These are phyloP conservation scores for Lasioglossum morio DNA, from an alignment of 2,888 invertebrate species.

Conservation along the genomic window DNA sequence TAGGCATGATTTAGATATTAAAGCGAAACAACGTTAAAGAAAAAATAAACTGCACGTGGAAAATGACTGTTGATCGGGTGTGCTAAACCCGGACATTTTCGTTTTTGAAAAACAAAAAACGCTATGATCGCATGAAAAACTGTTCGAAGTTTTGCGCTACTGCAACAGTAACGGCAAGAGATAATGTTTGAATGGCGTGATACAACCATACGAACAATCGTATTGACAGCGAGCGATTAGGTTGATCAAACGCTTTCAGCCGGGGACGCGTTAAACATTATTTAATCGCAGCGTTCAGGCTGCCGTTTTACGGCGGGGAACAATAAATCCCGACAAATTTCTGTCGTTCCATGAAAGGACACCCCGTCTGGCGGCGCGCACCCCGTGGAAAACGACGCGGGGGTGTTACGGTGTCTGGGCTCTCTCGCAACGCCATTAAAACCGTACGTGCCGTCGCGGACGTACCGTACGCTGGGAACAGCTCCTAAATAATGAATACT, in stretches of 20 bases:
- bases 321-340: constrained; percentile 8
- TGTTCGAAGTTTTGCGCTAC: too few species aligned
- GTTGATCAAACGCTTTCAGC: neutral
- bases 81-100: too few species aligned
- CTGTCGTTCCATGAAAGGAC: neutral
- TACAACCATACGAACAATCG: neutral
- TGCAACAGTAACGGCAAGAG: too few species aligned
- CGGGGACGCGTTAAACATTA: neutral
- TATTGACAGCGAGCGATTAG: neutral
- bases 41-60: too few species aligned
- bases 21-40: too few species aligned
- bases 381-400: neutral
- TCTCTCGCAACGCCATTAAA: constrained; percentile 36
- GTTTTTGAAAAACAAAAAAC: too few species aligned
- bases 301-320: neutral
- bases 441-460: constrained; percentile 49
- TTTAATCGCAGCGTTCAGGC: neutral
- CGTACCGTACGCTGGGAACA: constrained; percentile 24
- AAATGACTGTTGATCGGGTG: too few species aligned
- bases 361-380: neutral
- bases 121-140: too few species aligned
- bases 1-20: too few species aligned
- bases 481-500: constrained; percentile 49
- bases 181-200: too few species aligned
- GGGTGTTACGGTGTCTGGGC: constrained; percentile 18